Evolutionary conservation across 2,113 vertebrate species (phyloP), one percentile per base, ranked within the genome.

Genomic region (Glaucomys volans): DNA sequence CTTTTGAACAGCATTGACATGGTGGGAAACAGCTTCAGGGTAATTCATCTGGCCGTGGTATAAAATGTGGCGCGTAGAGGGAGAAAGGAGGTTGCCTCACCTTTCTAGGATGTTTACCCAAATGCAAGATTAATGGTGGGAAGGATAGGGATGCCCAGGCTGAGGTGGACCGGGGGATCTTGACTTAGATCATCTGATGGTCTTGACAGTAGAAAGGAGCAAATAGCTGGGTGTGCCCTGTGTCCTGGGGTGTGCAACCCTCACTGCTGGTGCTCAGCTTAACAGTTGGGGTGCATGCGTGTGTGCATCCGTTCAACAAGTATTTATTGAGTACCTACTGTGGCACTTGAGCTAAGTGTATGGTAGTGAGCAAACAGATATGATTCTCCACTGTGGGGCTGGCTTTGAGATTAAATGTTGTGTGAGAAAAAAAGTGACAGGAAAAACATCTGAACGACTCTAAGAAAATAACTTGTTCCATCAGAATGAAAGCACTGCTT

Each of bases 391-490:
- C 22, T 40, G 52, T 35, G 5, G 18, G 44, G 52, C 74, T 95
- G 44, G 35, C 77, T 96, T 94, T 88, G 62, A 81, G 97, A 88
- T 37, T 89, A 59, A 35, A 87, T 94, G 72, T 85, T 59, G n/a
- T 14, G 8, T 84, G 52, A 84, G 57, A 22, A 20, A 22, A 66
- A 44, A 64, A 5, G 32, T 54, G 11, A 83, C 30, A 85, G 50
- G 40, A 18, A 50, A 84, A 75, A 67, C n/a, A 18, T n/a, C 9
- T 54, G 35, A 57, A 57, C 22, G 42, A 16, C 83, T 80, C 5
- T 44, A 11, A 52, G 50, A 59, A 67, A 87, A 67, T 13, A 57
- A 2, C 69, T 66, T 82, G 17, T 54, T 90, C 50, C 35, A 28
- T 30, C 16, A 26, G 42, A 59, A 17, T n/a, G 64, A 75, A 95